Base-by-base conservation (phyloP, 2,888 invertebrate genomes). In the Ochropacha duplaris region DNA sequence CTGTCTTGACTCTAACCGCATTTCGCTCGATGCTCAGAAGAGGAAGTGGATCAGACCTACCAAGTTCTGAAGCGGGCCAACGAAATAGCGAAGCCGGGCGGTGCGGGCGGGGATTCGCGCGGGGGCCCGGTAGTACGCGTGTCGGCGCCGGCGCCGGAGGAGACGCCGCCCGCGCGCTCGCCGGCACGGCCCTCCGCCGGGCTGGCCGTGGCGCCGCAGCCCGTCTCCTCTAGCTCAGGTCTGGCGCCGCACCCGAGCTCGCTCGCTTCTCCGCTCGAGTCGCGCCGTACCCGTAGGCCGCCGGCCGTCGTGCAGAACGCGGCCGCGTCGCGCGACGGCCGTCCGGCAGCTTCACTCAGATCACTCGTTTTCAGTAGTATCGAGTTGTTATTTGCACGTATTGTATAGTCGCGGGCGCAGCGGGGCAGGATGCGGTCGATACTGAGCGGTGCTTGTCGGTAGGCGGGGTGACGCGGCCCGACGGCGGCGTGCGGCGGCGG, bases 21-120 rank as follows among this genome's bases (percentile, higher is more conserved):
- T 87, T 87, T 87, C 84, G 81, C 84, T 87, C 88, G 87, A 81
- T 91, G 87, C 91, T 89, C 87, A 90, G 90, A 92, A 93, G 94
- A 93, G 88, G 96, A 97, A 94, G 95, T 97, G 94, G 98, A 98
- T 94, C 96, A 96, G 93, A 97, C 97, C 91, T 98, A 98, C 94
- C 97, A 97, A 94, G 97, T 98, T 88, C 95, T 98, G 94, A 98
- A 98, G 94, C 97, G 98, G 90, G 98, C 98, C 84, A 97, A 97
- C 86, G 97, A 98, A 94, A 96, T 97, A 84, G 94, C 95, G 79
- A 94, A 94, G 87, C 91, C 92, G 80, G 86, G 85, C 80, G 88
- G 86, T 93, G 92, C 82, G 94, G 92, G 86, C 93, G 92, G 82
- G 94, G 92, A 88, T 93, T 87, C 83, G 81, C 86, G 87, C 90